Evolutionary conservation across 53 echinoderm and acorn worm species (phyloP), one percentile per base, ranked within the genome.

Genomic region (Crossaster papposus): DNA sequence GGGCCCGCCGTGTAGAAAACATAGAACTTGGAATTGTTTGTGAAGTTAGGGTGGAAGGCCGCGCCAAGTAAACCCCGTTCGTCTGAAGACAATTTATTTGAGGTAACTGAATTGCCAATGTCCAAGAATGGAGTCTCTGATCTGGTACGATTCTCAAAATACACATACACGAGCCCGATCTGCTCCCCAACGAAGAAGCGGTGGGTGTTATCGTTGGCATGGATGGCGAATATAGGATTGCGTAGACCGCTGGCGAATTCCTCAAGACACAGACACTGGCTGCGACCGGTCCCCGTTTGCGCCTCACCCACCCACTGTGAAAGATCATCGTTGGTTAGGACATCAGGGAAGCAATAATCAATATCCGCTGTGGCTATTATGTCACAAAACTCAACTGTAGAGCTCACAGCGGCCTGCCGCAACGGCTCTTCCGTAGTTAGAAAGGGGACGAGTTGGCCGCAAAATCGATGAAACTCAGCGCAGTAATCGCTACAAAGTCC

Each of bases 41-140:
- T 79, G 78, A 93, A 95, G 23, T 90, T 89, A 29, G 97, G 97
- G 79, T 97, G 97, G 77, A 97, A 97, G 10, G 91, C 94, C 2
- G 93, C 79, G 14, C 97, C 97, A 14, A 97, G 94, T n/a, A 95
- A 89, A 36, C 97, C 97, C 29, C 97, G 89, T 36, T 97, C 97
- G 70, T 93, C 95, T 13, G 91, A 93, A 20, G 65, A 85, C 14
- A 94, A 79, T 22, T 53, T 73, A 14, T 91, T 78, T 1, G 91
- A 91, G 70, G 83, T 78, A 2, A 97, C 95, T 2, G 92, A 36
- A 14, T 94, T 81, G 37, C 90, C 88, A 36, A 97, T 90, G 74
- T 97, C 94, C 11, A 97, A 93, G 88, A 97, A 97, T 8, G 97
- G 95, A 24, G 91, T 90, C 30, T 92, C 82, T 23, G 95, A 58